phyloP scores from a whole-genome alignment of 2,113 vertebrate genomes.

The Catharus fuscescens region DNA sequence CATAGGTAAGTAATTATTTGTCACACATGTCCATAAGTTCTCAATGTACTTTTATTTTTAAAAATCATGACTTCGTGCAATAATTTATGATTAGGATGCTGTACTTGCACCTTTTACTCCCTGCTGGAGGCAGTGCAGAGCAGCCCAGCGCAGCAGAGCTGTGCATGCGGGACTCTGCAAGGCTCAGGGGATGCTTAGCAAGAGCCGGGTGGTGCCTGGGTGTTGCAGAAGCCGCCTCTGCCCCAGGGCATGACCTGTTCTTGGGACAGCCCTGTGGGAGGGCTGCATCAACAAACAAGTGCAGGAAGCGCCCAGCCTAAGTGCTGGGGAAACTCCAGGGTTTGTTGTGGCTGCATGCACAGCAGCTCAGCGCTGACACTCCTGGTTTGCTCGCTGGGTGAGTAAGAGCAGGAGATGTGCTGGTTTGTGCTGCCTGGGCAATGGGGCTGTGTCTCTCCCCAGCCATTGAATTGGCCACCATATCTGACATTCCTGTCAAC shows the following conservation, averaged over 20 bases:
- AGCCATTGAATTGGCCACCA: neutral
- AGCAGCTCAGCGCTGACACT: conserved; percentile 19
- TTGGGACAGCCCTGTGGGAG: neutral
- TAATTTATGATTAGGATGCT: neutral
- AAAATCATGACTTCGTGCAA: neutral
- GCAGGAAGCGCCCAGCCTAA: neutral
- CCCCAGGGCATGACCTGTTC: neutral
- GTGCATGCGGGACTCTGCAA: neutral
- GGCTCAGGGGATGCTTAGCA: neutral
- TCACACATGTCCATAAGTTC: neutral
- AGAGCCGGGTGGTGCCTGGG: neutral
- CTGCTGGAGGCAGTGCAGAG: neutral
- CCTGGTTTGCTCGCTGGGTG: conserved; percentile 58
- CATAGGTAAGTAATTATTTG: neutral
- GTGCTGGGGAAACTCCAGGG: neutral
- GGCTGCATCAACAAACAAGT: neutral
- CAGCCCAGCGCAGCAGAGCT: neutral
- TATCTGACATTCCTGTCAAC: neutral
- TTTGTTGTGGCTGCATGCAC: fast-evolving
- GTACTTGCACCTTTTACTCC: neutral
- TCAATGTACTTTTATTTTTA: neutral
- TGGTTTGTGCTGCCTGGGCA: neutral
- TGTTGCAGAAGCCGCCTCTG: neutral
- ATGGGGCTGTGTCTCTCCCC: neutral
- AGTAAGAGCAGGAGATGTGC: neutral